Percentiles rank a stretch among this genome's conserved stretches.
Evolutionary conservation across 2,113 vertebrate genomes (phyloP).

Genomic region (Beaufortia kweichowensis): DNA sequence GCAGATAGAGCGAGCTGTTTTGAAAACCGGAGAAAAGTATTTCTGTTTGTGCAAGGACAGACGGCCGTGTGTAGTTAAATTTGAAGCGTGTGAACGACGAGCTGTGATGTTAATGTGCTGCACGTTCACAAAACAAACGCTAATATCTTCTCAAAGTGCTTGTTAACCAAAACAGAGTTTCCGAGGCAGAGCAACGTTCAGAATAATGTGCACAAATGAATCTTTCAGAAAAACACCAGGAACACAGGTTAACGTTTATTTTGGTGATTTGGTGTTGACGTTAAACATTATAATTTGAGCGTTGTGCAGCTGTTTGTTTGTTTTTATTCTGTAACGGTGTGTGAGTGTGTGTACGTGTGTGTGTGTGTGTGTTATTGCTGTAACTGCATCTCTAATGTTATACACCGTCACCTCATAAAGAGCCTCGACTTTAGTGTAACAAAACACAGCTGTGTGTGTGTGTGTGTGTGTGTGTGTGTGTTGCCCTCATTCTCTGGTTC

Average conservation of each 20-base stretch:
- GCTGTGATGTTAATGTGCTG: background rate
- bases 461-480: conserved; percentile 44
- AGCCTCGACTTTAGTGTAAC: conserved; percentile 47
- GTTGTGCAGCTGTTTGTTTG: background rate
- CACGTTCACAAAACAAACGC: background rate
- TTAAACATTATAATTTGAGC: background rate
- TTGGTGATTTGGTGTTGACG: background rate
- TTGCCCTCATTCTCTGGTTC: conserved; percentile 39
- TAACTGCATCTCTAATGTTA: conserved; percentile 38
- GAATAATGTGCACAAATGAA: too few relatives aligned
- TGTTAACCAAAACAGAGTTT: background rate
- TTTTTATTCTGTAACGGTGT: background rate
- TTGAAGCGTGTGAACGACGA: background rate
- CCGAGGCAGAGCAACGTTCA: too few relatives aligned
- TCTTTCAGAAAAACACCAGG: too few relatives aligned
- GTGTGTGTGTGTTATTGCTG: conserved; percentile 39
- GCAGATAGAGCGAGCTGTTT: background rate
- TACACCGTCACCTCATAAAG: conserved; percentile 48
- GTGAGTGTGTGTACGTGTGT: background rate
- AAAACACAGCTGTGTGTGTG: conserved; percentile 49
- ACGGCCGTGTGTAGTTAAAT: background rate
- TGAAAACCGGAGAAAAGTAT: background rate
- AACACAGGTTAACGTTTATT: background rate
- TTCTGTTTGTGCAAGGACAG: conserved; percentile 9
- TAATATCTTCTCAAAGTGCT: conserved; percentile 1